Evolutionary conservation across 2,888 invertebrate genomes (phyloP).

Genomic region (Drosophila diplacantha): DNA sequence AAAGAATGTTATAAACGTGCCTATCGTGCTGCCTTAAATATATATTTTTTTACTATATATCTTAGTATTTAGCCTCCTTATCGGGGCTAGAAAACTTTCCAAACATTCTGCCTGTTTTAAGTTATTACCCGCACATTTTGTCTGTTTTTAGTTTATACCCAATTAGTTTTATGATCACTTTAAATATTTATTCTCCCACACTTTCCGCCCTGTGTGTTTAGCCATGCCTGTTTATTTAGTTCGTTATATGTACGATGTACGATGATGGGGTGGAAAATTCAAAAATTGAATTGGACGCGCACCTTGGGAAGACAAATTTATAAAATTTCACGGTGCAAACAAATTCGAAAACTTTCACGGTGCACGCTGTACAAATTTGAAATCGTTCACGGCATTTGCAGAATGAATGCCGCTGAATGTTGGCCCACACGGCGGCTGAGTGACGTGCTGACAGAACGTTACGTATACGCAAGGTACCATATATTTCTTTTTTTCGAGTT

Average conservation of each 20-base stretch:
- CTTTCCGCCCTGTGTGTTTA: constrained; percentile 5
- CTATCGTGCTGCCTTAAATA: not conserved
- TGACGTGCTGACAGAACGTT: constrained; percentile 37
- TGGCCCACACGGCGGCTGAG: constrained; percentile 27
- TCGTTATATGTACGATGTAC: constrained; percentile 13
- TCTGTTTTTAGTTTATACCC: not conserved
- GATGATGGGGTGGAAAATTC: constrained; percentile 3
- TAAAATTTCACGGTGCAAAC: constrained; percentile 21
- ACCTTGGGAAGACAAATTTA: constrained; percentile 41
- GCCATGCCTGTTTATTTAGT: constrained; percentile 32
- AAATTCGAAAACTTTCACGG: constrained; percentile 32
- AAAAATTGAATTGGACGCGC: constrained; percentile 20
- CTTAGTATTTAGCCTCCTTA: not conserved
- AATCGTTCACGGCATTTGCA: constrained; percentile 33
- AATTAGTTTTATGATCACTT: constrained; percentile 1
- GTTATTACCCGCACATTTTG: not conserved
- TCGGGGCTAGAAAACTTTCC: too few relatives aligned
- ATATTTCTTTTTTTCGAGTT: constrained; percentile 35
- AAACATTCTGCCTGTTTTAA: not conserved
- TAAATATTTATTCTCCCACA: not conserved
- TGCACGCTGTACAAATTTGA: constrained; percentile 34
- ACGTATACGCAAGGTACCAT: constrained; percentile 59
- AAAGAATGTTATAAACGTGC: not conserved
- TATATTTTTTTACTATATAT: accelerated
- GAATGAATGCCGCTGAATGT: constrained; percentile 20